Conservation (phyloP, 2,888 invertebrate genomes). For the Nemotelus pantherinus region DNA sequence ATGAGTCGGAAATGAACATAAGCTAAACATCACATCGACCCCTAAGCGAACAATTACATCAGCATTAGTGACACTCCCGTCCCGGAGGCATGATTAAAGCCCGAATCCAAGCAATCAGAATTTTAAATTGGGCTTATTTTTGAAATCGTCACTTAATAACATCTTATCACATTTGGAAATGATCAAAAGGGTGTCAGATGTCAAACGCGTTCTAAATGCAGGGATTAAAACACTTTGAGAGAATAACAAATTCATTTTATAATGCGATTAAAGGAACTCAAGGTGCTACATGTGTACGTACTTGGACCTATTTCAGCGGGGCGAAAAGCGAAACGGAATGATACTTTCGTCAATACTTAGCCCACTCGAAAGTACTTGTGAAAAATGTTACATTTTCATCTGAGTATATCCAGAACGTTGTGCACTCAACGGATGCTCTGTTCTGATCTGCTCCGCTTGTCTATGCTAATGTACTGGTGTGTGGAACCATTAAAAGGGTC, state of each 20-base stretch:
- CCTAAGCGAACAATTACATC: constrained; percentile 38
- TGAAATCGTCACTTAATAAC: constrained; percentile 30
- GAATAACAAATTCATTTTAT: constrained; percentile 44
- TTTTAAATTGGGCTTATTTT: constrained; percentile 19
- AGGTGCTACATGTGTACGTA: constrained; percentile 1
- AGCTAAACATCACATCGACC: constrained; percentile 2
- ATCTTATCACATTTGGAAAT: constrained; percentile 38
- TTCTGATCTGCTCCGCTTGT: neutral
- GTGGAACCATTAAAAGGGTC: constrained; percentile 24
- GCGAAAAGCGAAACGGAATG: neutral
- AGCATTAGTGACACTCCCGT: constrained; percentile 11
- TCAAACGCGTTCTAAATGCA: constrained; percentile 40
- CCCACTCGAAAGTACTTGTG: neutral
- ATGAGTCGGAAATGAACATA: neutral
- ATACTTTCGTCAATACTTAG: constrained; percentile 1
- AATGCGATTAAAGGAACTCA: constrained; percentile 37
- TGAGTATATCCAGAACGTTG: no score
- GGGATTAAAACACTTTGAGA: constrained; percentile 39
- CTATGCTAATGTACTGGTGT: constrained; percentile 11
- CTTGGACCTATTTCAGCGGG: neutral
- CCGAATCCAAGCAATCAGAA: constrained; percentile 27
- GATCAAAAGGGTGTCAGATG: constrained; percentile 44
- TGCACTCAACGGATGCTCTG: no score
- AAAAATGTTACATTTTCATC: no score
- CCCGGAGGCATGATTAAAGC: neutral